A percentile compares a stretch with the other conserved stretches of the same genome.
Evolutionary conservation across 2,797 vertebrate species (phyloP).

Genomic region (Galago senegalensis): DNA sequence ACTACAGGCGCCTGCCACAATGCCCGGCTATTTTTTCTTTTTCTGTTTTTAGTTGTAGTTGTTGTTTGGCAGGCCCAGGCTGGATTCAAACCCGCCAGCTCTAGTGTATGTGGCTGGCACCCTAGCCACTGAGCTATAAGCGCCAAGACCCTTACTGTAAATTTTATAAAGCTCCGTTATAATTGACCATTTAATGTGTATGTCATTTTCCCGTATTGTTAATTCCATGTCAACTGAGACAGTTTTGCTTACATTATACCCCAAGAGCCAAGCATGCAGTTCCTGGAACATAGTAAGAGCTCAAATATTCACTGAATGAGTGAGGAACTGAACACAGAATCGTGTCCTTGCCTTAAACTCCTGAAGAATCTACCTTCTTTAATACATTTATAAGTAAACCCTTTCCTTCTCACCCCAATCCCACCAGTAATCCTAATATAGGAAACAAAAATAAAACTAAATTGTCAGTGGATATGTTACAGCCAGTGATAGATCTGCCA

Average conservation of each 20-base stretch:
- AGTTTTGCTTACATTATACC: background rate
- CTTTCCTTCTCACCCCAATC: background rate
- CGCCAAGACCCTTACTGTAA: background rate
- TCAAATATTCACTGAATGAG: background rate
- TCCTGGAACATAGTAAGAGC: background rate
- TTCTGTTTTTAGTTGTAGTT: no score
- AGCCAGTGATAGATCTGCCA: background rate
- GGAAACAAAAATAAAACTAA: conserved; percentile 55
- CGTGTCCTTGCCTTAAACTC: background rate
- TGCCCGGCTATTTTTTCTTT: no score
- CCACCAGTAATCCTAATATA: conserved; percentile 4
- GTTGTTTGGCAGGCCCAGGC: no score
- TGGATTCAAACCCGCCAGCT: no score
- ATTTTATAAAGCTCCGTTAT: background rate
- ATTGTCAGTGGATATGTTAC: background rate
- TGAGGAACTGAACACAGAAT: background rate
- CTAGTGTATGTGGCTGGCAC: no score
- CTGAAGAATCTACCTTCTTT: background rate
- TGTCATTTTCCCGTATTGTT: background rate
- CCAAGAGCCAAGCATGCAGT: background rate
- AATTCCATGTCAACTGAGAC: background rate
- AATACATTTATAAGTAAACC: background rate
- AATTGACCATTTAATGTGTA: background rate
- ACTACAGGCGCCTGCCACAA: no score
- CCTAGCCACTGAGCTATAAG: no score